Base-by-base conservation (phyloP, 2,888 invertebrate species). In the Brachylomia viminalis region DNA sequence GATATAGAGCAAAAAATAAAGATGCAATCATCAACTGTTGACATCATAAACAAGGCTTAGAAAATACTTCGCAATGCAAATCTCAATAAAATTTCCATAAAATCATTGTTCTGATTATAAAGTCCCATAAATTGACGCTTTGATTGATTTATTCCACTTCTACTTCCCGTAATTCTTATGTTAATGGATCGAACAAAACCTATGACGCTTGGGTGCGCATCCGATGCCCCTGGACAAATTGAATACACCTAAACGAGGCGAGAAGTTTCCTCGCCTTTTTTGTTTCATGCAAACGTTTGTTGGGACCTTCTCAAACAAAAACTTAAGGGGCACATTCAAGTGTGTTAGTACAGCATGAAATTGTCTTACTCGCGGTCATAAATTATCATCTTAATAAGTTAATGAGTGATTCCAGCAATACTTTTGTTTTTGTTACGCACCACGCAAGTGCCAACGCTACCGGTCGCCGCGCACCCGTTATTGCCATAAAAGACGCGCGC, bases 321-420 rank as follows among this genome's bases (percentile, higher is more conserved):
- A 93, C 89, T 88, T 89, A 72, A 84, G 86, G 83, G 86, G 84
- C 84, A 88, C 87, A 89, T 88, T 87, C 89, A 88, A 90, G 84
- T 89, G 86, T 89, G 86, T 83, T 84, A 88, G 84, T 88, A 89
- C 88, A 92, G 92, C 94, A 94, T 94, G 92, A 94, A 95, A 95
- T 95, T 94, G 93, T 93, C 92, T 92, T 91, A 89, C 89, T 90
- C 86, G 90, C 90, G 90, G 92, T 92, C 92, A 95, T 96, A 95
- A 94, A 96, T 96, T 95, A 96, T 94, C 95, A 95, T 96, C 94
- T 93, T 95, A 95, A 96, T 95, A 95, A 95, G 95, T 94, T 95
- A 96, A 96, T 96, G 95, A 95, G 94, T 95, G 93, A 95, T 94
- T 94, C 94, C 92, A 92, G 90, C 93, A 94, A 95, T 95, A 93